phyloP scores from a whole-genome alignment of 2,888 invertebrate species.

The Oscheius myriophilus region DNA sequence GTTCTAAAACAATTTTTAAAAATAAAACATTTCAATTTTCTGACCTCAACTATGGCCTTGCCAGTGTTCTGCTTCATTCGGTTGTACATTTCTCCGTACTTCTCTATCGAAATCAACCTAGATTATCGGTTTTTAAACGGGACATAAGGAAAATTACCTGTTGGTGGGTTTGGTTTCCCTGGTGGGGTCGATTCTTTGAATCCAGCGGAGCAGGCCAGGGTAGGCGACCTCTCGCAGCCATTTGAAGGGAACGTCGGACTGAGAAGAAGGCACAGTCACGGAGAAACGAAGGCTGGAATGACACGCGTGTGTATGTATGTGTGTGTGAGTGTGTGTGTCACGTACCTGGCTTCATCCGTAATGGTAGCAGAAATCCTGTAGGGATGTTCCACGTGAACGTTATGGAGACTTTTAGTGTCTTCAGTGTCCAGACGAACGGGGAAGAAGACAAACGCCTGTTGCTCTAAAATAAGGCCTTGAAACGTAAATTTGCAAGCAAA shows the following conservation, averaged over 20 bases:
- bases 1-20: conserved; percentile 74
- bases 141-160: not conserved
- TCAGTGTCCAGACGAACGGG: conserved; percentile 7
- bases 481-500: not conserved
- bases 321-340: too few species aligned
- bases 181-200: conserved; percentile 36
- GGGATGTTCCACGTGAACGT: conserved; percentile 18
- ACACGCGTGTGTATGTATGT: too few species aligned
- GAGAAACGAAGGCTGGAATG: conserved; percentile 7
- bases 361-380: conserved; percentile 20
- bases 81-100: conserved; percentile 50
- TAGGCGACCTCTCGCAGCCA: conserved; percentile 37
- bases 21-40: conserved; percentile 11
- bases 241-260: conserved; percentile 13
- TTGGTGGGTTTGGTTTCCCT: conserved; percentile 25
- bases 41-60: conserved; percentile 35
- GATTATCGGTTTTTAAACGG: not conserved
- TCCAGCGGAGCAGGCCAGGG: conserved; percentile 36
- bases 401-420: conserved; percentile 13
- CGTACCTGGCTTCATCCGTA: conserved; percentile 11
- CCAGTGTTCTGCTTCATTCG: conserved; percentile 49
- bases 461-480: conserved; percentile 7
- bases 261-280: conserved; percentile 9
- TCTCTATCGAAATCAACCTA: conserved; percentile 49
- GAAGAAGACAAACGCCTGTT: conserved; percentile 9